Conservation (phyloP, 2,113 vertebrate genomes). For the Mesitornis unicolor region DNA sequence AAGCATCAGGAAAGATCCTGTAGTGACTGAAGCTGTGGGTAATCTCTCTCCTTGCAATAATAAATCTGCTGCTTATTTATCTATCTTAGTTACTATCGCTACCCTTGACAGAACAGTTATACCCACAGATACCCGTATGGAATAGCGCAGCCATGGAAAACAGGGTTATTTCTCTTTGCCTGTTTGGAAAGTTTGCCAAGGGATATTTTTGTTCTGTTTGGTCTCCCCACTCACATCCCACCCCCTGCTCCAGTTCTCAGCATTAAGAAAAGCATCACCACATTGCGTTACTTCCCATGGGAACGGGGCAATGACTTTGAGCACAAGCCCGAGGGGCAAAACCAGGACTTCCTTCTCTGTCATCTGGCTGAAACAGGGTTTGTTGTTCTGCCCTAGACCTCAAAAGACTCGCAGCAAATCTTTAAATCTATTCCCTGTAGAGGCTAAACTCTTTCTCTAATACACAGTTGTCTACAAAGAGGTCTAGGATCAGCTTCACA, state of each 20-base stretch:
- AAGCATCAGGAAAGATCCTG: slow-evolving; percentile 42
- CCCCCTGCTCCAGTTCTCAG: not conserved
- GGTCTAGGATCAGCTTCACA: not conserved
- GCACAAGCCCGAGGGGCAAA: not conserved
- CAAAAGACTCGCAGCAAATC: not conserved
- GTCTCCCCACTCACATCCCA: not conserved
- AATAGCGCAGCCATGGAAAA: slow-evolving; percentile 16
- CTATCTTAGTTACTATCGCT: not conserved
- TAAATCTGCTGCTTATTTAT: slow-evolving; percentile 49
- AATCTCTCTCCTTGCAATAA: slow-evolving; percentile 14
- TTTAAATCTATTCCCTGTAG: not conserved
- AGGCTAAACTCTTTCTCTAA: not conserved
- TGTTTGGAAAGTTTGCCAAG: slow-evolving; percentile 57
- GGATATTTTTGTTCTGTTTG: not conserved
- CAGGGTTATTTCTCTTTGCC: slow-evolving; percentile 24
- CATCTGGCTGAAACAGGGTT: not conserved
- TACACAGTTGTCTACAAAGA: not conserved
- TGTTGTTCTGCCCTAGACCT: not conserved
- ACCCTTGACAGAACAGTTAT: not conserved
- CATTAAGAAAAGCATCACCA: slow-evolving; percentile 11
- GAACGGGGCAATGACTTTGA: not conserved
- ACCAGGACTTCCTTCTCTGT: not conserved
- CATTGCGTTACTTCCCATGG: not conserved
- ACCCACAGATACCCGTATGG: not conserved
- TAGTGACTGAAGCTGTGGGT: not conserved